Base-by-base conservation (phyloP, 2,797 vertebrate species). In the Pangasius krempfi region DNA sequence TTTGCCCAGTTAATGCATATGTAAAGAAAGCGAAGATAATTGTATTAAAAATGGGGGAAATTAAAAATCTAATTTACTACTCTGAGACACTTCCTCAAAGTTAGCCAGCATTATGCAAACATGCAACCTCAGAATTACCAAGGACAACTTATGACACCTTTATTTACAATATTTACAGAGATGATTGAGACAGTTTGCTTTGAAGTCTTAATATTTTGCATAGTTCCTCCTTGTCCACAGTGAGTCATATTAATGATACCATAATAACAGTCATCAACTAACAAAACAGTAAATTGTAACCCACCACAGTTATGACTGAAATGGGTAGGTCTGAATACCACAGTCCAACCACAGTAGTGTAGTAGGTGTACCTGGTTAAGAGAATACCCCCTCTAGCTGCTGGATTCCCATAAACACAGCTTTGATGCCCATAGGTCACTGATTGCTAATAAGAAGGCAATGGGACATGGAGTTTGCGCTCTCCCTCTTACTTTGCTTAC, bases 401-500 rank as follows among this genome's bases (percentile, higher is more conserved):
- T 91, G 92, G 92, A 94, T 95, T 96, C 94, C 92, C 92, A 95
- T 95, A 96, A 96, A 92, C 95, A 93, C 93, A 94, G 95, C 94
- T 95, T 95, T 95, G 95, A 95, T 95, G 94, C 95, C 94, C 94
- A 96, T 94, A 96, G 96, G 96, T 96, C 96, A 96, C 94, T 91
- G 93, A 95, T 96, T 94, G 95, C 96, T 97, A 96, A 96, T 96
- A 96, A 95, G 94, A 95, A 95, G 95, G 95, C 95, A 96, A 95
- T 95, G 95, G 95, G 94, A 96, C 94, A 95, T 93, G 93, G 93
- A 52, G 90, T 92, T 94, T 83, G 79, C 89, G 92, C 68, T 80
- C 54, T 88, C 33, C 8, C 44, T 70, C 84, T 40, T 27, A 47
- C 52, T 70, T 50, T 86, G 47, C 30, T 47, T 86, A 25, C 85